A percentile compares a stretch with the other conserved stretches of the same genome.
phyloP scores from a whole-genome alignment of 2,113 vertebrate species.

The Motacilla tschutschensis region DNA sequence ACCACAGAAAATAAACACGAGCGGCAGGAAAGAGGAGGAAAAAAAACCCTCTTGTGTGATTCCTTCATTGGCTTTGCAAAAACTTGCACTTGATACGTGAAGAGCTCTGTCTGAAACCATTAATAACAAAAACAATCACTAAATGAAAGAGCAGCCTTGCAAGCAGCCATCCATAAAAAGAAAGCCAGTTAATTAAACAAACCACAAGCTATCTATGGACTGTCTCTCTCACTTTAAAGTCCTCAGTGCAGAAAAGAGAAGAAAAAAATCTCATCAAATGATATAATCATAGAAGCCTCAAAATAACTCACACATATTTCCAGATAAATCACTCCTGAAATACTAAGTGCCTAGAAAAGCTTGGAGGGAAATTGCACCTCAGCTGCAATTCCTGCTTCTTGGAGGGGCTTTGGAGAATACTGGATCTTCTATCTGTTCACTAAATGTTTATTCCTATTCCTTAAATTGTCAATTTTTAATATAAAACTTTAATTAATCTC shows the following conservation, averaged over 20 bases:
- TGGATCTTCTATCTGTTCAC: not conserved
- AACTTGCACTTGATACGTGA: conserved; percentile 50
- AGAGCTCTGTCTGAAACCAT: conserved; percentile 60
- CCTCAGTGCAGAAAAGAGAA: conserved; percentile 43
- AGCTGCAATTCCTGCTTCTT: conserved; percentile 11
- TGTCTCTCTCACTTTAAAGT: conserved; percentile 61
- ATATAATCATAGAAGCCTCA: conserved; percentile 66
- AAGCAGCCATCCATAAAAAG: conserved; percentile 65
- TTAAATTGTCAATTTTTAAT: conserved; percentile 27
- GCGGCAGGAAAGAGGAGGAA: not conserved
- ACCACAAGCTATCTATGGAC: conserved; percentile 53
- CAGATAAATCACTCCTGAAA: conserved; percentile 63
- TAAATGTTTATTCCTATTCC: conserved; percentile 16
- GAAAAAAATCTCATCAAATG: conserved; percentile 56
- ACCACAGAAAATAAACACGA: conserved; percentile 46
- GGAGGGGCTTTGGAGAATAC: conserved; percentile 9
- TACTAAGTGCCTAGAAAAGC: conserved; percentile 39
- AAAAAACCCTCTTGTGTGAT: not conserved
- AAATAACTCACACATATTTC: conserved; percentile 61
- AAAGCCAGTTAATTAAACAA: conserved; percentile 61
- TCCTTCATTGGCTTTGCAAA: conserved; percentile 45
- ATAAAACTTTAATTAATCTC: conserved; percentile 53
- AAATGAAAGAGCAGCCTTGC: conserved; percentile 60
- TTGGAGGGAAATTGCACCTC: conserved; percentile 35
- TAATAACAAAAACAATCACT: conserved; percentile 63